Conservation (phyloP, 2,888 invertebrate genomes). For the Dynastes tityus region DNA sequence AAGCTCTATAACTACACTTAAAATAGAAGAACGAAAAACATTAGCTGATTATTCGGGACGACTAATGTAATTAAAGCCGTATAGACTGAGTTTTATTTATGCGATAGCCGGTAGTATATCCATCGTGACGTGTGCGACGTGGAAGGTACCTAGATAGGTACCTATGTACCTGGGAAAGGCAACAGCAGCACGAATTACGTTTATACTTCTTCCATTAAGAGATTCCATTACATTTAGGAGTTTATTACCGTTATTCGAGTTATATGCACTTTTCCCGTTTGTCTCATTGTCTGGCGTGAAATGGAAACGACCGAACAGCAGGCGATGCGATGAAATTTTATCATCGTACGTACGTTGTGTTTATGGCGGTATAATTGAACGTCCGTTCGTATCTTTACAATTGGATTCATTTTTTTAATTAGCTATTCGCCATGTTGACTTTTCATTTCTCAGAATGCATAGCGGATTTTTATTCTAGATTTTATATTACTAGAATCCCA, state of each 20-base stretch:
- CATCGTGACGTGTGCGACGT: neutral
- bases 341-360: neutral
- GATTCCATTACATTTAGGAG: constrained; percentile 34
- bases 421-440: no score
- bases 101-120: constrained; percentile 7
- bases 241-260: constrained; percentile 34
- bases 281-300: constrained; percentile 14
- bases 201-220: constrained; percentile 44
- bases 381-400: no score
- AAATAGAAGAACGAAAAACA: constrained; percentile 17
- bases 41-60: constrained; percentile 43
- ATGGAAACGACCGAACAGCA: constrained; percentile 19
- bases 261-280: constrained; percentile 26
- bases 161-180: constrained; percentile 1
- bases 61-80: constrained; percentile 39
- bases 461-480: no score
- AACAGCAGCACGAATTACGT: constrained; percentile 26
- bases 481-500: no score
- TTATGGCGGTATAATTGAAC: no score
- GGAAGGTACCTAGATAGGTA: constrained; percentile 12
- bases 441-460: no score
- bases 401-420: no score
- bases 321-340: constrained; percentile 24
- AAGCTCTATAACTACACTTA: neutral
- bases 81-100: constrained; percentile 35